Evolutionary conservation across 2,797 vertebrate genomes (phyloP).

Genomic region (Decapterus maruadsi): DNA sequence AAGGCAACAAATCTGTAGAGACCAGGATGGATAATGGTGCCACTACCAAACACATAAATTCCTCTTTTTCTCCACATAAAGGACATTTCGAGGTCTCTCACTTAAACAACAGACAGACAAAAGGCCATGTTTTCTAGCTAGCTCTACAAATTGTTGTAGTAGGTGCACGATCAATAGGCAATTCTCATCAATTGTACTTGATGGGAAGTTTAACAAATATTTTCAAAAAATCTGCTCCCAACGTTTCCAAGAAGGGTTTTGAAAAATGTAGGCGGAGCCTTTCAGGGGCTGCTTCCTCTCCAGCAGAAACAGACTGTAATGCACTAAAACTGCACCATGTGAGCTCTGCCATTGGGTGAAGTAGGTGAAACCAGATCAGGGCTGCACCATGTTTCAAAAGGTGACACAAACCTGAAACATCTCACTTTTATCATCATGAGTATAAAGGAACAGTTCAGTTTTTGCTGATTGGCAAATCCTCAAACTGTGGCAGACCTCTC

Average conservation of each 20-base stretch:
- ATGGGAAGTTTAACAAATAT: background rate
- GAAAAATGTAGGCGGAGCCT: slow-evolving; percentile 64
- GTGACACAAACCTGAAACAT: slow-evolving; percentile 30
- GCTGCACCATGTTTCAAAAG: slow-evolving; percentile 48
- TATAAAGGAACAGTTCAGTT: background rate
- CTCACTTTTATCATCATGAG: background rate
- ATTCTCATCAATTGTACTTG: background rate
- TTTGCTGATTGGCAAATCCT: slow-evolving; percentile 10
- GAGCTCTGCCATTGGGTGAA: slow-evolving; percentile 58
- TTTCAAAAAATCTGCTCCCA: background rate
- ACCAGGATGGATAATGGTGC: slow-evolving; percentile 1
- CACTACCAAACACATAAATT: background rate
- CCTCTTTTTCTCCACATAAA: slow-evolving; percentile 2
- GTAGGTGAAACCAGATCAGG: slow-evolving; percentile 64
- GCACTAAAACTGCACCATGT: slow-evolving; percentile 69
- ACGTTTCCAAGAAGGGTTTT: slow-evolving; percentile 23
- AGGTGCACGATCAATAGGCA: background rate
- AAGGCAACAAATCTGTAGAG: slow-evolving; percentile 24
- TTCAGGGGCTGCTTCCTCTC: slow-evolving; percentile 48
- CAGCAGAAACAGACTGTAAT: slow-evolving; percentile 47
- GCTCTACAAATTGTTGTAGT: slow-evolving; percentile 15
- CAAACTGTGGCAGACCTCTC: slow-evolving; percentile 10
- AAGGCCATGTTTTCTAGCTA: slow-evolving; percentile 2
- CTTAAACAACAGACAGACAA: background rate
- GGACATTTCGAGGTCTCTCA: slow-evolving; percentile 10